These are phyloP conservation scores for Heliangelus exortis DNA, from an alignment of 2,797 vertebrate genomes.

Conservation along the genomic window DNA sequence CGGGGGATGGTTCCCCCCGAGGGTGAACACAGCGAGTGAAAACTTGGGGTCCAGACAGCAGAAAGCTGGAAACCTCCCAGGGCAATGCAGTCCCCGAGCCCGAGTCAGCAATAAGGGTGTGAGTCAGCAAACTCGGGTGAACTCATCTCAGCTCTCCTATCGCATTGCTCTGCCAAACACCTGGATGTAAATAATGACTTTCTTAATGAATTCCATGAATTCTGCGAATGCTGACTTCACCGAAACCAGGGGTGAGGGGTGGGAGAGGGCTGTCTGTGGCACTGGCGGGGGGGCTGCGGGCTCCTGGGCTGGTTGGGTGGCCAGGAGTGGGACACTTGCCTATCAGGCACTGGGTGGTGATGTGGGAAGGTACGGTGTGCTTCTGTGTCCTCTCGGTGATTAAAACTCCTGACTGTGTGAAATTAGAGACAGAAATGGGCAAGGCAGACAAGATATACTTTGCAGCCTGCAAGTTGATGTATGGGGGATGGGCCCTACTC, in stretches of 20 bases:
- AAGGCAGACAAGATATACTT: background rate
- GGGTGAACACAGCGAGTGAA: background rate
- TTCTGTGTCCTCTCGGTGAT: background rate
- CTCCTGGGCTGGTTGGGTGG: background rate
- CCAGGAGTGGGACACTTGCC: background rate
- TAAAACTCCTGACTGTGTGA: background rate
- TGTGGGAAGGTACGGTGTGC: background rate
- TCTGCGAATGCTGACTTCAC: conserved; percentile 62
- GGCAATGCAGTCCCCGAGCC: background rate
- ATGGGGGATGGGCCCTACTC: background rate
- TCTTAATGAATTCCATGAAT: conserved; percentile 82
- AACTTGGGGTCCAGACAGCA: background rate
- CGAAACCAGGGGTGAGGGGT: background rate
- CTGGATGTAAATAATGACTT: conserved; percentile 57
- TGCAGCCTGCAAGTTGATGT: background rate
- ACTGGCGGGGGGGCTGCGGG: background rate
- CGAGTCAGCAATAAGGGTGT: conserved; percentile 71
- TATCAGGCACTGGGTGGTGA: accelerated
- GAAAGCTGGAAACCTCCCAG: background rate
- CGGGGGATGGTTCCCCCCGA: background rate
- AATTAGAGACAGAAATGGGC: background rate
- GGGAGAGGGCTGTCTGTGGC: background rate
- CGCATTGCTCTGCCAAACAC: conserved; percentile 47
- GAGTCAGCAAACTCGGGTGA: background rate
- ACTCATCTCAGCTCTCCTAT: conserved; percentile 43